phyloP scores from a whole-genome alignment of 2,888 invertebrate species.

The Ametastegia equiseti region DNA sequence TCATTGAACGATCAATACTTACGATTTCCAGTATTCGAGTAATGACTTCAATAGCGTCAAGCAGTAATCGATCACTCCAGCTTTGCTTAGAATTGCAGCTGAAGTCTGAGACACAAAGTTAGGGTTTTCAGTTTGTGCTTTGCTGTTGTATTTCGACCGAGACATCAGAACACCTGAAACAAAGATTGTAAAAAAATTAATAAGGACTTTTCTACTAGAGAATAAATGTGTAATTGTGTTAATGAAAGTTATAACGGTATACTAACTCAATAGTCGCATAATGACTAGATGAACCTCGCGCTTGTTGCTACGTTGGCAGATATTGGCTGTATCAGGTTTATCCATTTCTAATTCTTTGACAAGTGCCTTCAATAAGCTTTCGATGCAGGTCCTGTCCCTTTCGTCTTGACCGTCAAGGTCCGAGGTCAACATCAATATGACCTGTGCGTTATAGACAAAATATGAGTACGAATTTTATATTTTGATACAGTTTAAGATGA shows the following conservation, averaged over 20 bases:
- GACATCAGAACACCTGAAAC: conserved; percentile 85
- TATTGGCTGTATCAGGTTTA: conserved; percentile 77
- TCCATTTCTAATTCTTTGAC: conserved; percentile 86
- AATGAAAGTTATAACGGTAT: not conserved
- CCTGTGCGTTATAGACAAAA: conserved; percentile 75
- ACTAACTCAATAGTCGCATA: conserved; percentile 90
- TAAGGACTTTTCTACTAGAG: not conserved
- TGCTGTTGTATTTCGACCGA: conserved; percentile 81
- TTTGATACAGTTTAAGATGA: conserved; percentile 21
- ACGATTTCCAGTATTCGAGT: conserved; percentile 87
- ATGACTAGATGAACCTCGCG: conserved; percentile 93
- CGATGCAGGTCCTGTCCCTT: conserved; percentile 87
- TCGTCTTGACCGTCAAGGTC: conserved; percentile 93
- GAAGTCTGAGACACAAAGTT: conserved; percentile 84
- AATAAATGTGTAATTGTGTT: not conserved
- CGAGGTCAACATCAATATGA: conserved; percentile 91
- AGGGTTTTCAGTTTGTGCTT: conserved; percentile 74
- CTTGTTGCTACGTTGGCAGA: conserved; percentile 83
- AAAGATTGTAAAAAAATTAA: conserved; percentile 40
- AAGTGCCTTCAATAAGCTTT: conserved; percentile 85
- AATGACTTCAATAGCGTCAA: conserved; percentile 84
- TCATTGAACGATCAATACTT: conserved; percentile 54
- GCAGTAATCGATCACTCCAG: conserved; percentile 86
- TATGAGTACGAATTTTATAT: conserved; percentile 42
- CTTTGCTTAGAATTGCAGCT: conserved; percentile 83